phyloP scores from a whole-genome alignment of 2,113 vertebrate species.

The Tragelaphus imberbis region DNA sequence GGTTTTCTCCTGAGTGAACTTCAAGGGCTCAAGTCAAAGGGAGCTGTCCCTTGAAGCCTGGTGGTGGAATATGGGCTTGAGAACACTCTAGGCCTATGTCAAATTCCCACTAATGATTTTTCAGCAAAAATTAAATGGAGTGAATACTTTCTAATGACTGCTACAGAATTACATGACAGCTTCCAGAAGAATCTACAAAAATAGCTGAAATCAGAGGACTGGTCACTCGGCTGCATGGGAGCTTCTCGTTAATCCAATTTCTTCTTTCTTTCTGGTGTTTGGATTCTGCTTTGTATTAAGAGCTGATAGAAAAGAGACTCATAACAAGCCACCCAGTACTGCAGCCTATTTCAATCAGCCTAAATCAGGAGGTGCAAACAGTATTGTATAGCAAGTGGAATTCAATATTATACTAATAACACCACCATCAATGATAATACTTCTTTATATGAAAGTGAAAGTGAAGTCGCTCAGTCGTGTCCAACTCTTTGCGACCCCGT shows the following conservation, averaged over 20 bases:
- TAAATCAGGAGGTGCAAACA: not conserved
- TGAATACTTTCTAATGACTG: slow-evolving; percentile 49
- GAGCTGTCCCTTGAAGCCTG: not conserved
- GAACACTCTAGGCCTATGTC: not conserved
- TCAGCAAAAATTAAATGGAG: slow-evolving; percentile 55
- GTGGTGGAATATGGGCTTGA: not conserved
- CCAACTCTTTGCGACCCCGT: rapidly evolving
- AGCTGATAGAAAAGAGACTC: not conserved
- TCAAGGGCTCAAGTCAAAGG: not conserved
- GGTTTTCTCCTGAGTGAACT: not conserved
- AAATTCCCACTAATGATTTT: slow-evolving; percentile 42
- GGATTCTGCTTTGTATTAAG: not conserved
- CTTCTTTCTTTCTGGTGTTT: not conserved
- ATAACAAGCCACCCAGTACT: not conserved
- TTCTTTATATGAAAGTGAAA: not conserved
- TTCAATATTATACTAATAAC: not conserved
- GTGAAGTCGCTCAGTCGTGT: no score
- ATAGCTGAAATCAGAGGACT: slow-evolving; percentile 18
- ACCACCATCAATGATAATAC: not conserved
- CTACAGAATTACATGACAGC: slow-evolving; percentile 31
- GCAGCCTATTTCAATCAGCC: not conserved
- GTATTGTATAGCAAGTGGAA: not conserved
- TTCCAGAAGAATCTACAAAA: slow-evolving; percentile 33
- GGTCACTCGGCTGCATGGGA: not conserved
- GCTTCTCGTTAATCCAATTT: slow-evolving; percentile 31